Percentiles rank a stretch among this genome's conserved stretches.
phyloP scores from a whole-genome alignment of 2,888 invertebrate species.

The Trachelus iudaicus region DNA sequence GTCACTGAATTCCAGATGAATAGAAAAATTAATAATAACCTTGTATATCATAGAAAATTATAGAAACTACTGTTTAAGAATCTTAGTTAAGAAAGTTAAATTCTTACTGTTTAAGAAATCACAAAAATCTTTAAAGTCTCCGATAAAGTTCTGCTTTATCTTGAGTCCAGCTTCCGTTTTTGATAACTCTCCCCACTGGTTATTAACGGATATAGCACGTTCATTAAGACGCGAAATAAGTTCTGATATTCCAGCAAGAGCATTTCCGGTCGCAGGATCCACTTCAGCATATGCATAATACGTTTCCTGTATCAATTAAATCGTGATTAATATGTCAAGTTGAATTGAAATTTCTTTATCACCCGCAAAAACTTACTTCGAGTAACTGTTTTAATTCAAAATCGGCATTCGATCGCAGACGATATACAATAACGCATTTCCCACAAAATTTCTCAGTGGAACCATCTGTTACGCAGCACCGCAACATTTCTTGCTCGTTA shows the following conservation, averaged over 20 bases:
- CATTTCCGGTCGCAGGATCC: conserved; percentile 50
- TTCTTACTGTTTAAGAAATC: conserved; percentile 68
- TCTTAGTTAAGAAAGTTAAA: too few relatives aligned
- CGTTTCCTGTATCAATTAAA: conserved; percentile 51
- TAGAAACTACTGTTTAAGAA: conserved; percentile 67
- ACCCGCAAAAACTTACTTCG: conserved; percentile 68
- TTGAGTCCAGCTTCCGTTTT: conserved; percentile 65
- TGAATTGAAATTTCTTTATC: conserved; percentile 3
- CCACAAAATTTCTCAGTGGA: conserved; percentile 70
- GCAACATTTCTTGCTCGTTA: conserved; percentile 63
- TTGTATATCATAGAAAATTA: neutral
- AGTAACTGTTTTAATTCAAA: conserved; percentile 76
- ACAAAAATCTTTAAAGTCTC: conserved; percentile 70
- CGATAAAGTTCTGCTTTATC: conserved; percentile 70
- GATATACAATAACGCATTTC: conserved; percentile 77
- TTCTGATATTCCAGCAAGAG: conserved; percentile 53
- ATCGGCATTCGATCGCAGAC: conserved; percentile 70
- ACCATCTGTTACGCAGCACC: conserved; percentile 75
- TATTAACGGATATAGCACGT: conserved; percentile 65
- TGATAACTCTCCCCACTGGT: conserved; percentile 70
- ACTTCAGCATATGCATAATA: conserved; percentile 60
- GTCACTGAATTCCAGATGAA: conserved; percentile 67
- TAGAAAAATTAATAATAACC: neutral
- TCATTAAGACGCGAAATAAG: conserved; percentile 59
- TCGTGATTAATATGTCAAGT: neutral